Evolutionary conservation across 2,113 vertebrate genomes (phyloP).

Genomic region (Onychostruthus taczanowskii): DNA sequence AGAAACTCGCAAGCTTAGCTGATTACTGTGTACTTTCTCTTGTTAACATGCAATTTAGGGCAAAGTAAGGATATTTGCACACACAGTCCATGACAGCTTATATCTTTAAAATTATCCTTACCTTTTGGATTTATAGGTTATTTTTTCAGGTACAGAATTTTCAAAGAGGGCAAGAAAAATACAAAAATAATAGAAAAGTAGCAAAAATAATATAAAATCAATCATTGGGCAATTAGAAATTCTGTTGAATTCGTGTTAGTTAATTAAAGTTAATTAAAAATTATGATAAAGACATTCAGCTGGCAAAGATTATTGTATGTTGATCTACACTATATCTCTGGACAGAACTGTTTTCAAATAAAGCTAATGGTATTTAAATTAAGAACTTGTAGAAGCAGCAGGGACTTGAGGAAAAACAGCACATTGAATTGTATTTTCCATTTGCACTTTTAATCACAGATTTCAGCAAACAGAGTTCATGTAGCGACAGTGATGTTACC

Average conservation of each 20-base stretch:
- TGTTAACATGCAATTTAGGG: neutral
- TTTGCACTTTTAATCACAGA: slow-evolving; percentile 36
- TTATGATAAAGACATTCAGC: neutral
- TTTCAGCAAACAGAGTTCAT: slow-evolving; percentile 35
- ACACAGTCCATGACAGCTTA: neutral
- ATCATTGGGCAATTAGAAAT: neutral
- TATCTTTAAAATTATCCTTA: neutral
- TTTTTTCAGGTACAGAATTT: neutral
- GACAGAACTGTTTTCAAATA: slow-evolving; percentile 51
- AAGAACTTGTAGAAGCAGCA: slow-evolving; percentile 38
- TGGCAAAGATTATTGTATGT: neutral
- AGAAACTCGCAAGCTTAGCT: neutral
- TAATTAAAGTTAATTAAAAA: neutral
- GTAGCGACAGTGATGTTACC: slow-evolving; percentile 32
- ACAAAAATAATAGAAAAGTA: neutral
- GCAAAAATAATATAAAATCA: neutral
- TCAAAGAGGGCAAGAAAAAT: neutral
- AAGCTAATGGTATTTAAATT: slow-evolving; percentile 68
- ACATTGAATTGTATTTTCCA: slow-evolving; percentile 38
- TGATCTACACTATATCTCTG: neutral
- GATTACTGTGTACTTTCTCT: neutral
- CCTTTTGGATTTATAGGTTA: neutral
- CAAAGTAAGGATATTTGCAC: neutral
- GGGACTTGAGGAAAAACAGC: slow-evolving; percentile 5
- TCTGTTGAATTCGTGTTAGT: neutral